A percentile compares a stretch with the other conserved stretches of the same genome.
Conservation (phyloP, 2,113 vertebrate species). For the Malurus alboscapulatus region DNA sequence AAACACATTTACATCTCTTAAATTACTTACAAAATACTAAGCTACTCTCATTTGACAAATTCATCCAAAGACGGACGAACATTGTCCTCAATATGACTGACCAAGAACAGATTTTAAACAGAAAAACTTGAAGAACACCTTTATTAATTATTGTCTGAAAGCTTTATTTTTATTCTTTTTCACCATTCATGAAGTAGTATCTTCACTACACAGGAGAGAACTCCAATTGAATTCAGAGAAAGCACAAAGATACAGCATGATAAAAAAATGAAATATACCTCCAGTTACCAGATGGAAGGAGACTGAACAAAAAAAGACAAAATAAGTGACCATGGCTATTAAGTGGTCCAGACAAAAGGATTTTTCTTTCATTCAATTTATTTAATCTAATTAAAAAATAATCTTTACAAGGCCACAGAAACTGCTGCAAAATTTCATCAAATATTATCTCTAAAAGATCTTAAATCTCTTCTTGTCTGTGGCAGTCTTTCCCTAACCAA, state of each 20-base stretch:
- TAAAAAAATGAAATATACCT: neutral
- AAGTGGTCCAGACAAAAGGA: neutral
- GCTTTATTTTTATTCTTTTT: neutral
- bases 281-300: neutral
- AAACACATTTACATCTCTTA: neutral
- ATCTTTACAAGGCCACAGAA: neutral
- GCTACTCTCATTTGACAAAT: neutral
- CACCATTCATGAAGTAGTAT: neutral
- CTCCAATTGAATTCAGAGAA: neutral
- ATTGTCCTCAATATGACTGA: neutral
- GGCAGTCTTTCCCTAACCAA: neutral
- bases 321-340: neutral
- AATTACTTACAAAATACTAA: neutral
- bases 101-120: neutral
- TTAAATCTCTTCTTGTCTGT: neutral
- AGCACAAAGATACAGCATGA: neutral
- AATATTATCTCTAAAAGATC: neutral
- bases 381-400: conserved; percentile 5
- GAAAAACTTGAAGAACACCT: neutral
- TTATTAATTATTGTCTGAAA: neutral
- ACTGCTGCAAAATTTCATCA: neutral
- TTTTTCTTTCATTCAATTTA: neutral
- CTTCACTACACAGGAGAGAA: neutral
- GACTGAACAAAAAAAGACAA: neutral
- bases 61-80: neutral